phyloP scores from a whole-genome alignment of 1,140 invertebrate genomes.

The Lordiphosa stackelbergi region DNA sequence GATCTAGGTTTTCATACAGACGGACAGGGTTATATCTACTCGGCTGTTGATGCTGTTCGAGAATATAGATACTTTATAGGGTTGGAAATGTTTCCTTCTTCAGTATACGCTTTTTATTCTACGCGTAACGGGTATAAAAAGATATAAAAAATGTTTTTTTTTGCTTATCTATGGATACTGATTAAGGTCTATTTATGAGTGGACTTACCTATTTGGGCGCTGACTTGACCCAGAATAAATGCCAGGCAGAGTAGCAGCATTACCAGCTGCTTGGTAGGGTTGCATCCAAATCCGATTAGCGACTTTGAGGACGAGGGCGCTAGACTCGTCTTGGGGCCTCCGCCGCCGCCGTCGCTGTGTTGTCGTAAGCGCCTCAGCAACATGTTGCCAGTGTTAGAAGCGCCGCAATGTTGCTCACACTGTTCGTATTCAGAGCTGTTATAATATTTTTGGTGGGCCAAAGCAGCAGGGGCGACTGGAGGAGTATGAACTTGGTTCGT shows the following conservation, averaged over 20 bases:
- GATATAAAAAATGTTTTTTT: too few relatives aligned
- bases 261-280: conserved; percentile 13
- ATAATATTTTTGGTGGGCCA: conserved; percentile 10
- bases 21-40: too few relatives aligned
- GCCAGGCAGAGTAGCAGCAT: conserved; percentile 36
- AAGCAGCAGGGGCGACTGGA: background rate
- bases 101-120: too few relatives aligned
- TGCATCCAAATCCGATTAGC: conserved; percentile 40
- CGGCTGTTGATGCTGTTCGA: too few relatives aligned
- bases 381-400: conserved; percentile 35
- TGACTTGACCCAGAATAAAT: conserved; percentile 30
- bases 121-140: too few relatives aligned
- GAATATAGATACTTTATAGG: too few relatives aligned
- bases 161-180: too few relatives aligned
- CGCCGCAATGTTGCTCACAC: conserved; percentile 30
- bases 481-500: conserved; percentile 4
- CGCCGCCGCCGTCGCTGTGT: conserved; percentile 32
- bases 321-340: conserved; percentile 7
- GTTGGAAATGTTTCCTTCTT: too few relatives aligned
- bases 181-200: background rate
- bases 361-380: conserved; percentile 45
- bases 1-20: too few relatives aligned
- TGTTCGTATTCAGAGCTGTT: conserved; percentile 20
- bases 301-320: conserved; percentile 9
- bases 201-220: conserved; percentile 57